A percentile compares a stretch with the other conserved stretches of the same genome.
phyloP scores from a whole-genome alignment of 2,888 invertebrate genomes.

The Carcina quercana region DNA sequence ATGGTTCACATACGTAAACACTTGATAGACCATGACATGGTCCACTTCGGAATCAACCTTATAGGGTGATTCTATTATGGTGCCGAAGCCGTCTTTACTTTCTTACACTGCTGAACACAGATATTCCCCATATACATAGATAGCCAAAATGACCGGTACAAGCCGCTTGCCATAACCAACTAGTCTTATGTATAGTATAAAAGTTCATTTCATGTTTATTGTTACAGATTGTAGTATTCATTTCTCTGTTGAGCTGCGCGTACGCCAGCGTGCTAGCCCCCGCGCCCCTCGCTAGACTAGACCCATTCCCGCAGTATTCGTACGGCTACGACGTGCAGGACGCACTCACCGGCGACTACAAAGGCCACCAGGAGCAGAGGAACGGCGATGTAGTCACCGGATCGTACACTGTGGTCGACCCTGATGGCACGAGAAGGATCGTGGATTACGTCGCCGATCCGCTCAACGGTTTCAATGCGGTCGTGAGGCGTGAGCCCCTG shows the following conservation, averaged over 20 bases:
- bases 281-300: conserved; percentile 45
- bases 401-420: conserved; percentile 69
- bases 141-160: no score
- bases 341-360: conserved; percentile 73
- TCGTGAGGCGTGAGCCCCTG: conserved; percentile 70
- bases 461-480: conserved; percentile 73
- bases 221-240: conserved; percentile 68
- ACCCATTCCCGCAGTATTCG: conserved; percentile 70
- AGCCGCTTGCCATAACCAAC: no score
- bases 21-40: no score
- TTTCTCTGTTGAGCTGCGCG: conserved; percentile 50
- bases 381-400: conserved; percentile 74
- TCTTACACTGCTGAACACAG: no score
- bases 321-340: conserved; percentile 76
- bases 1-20: no score
- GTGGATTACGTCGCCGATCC: conserved; percentile 74
- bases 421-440: conserved; percentile 71
- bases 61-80: no score
- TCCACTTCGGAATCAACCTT: no score
- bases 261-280: conserved; percentile 53
- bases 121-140: no score
- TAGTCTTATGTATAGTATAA: no score
- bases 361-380: conserved; percentile 71
- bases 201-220: no score
- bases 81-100: no score